Conservation (phyloP, 2,888 invertebrate species). For the Chymomyza procnemis region DNA sequence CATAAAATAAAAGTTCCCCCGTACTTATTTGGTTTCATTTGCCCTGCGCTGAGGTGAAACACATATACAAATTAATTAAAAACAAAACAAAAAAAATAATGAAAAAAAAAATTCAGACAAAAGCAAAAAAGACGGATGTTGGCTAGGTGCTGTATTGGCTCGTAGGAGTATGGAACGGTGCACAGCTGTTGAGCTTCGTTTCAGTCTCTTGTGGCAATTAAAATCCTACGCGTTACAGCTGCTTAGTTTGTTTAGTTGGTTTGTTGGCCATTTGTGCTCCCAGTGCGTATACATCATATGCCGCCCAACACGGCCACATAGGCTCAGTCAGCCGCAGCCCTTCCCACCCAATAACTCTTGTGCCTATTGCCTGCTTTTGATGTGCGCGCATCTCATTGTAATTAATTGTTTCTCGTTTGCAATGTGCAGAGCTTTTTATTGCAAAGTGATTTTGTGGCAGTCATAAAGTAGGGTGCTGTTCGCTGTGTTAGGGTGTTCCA, state of each 20-base stretch:
- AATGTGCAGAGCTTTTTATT: conserved; percentile 26
- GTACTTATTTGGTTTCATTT: conserved; percentile 17
- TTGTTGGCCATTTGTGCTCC: not conserved
- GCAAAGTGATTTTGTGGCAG: conserved; percentile 38
- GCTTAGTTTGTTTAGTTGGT: not conserved
- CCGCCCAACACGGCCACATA: conserved; percentile 13
- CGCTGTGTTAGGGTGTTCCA: conserved; percentile 10
- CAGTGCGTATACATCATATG: conserved; percentile 69
- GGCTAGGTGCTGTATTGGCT: conserved; percentile 28
- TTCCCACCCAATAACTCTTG: not conserved
- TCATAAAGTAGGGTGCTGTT: not conserved
- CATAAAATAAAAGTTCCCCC: not conserved
- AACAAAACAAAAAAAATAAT: conserved; percentile 61
- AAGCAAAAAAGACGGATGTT: conserved; percentile 35
- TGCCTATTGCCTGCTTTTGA: conserved; percentile 65
- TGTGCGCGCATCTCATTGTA: conserved; percentile 61
- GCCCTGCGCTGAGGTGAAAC: conserved; percentile 52
- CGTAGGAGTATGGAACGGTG: conserved; percentile 13
- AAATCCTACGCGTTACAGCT: conserved; percentile 30
- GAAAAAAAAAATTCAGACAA: conserved; percentile 5
- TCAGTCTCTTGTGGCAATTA: conserved; percentile 54
- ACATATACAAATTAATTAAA: conserved; percentile 66
- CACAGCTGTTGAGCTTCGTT: conserved; percentile 48
- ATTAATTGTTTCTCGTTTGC: conserved; percentile 63
- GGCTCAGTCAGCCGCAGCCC: too few species aligned